Base-by-base conservation (phyloP, 2,888 invertebrate species). In the Heliconius ismenius region DNA sequence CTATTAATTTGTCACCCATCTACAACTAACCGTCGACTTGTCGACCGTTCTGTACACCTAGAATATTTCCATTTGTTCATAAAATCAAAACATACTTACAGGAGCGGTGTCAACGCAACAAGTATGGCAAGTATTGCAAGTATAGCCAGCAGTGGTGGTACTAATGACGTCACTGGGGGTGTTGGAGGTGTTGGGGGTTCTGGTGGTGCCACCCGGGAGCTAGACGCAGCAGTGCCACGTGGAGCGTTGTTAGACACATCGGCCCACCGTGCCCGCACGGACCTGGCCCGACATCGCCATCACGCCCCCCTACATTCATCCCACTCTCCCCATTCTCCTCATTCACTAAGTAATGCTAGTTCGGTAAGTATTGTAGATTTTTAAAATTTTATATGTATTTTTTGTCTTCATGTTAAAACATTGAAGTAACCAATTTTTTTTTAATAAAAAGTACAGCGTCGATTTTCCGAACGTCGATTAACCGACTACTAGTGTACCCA, bases 161-260 rank as follows among this genome's bases (percentile, higher is more conserved):
- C 58, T 10, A 58, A n/a, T 58, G 79, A n/a, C 28, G 21, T n/a
- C 32, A 4, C 36, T 4, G 81, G 65, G 36, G 73, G 78, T 72
- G 64, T 58, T 63, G 75, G 39, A 24, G 54, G 75, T 7, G 24
- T 80, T 78, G 69, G 87, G 89, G 83, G 90, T 86, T 81, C 79
- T 65, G 88, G 89, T 83, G 90, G 87, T 80, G 85, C 90, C 82
- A 89, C 91, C 7, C 90, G 98, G 85, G 98, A 98, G 91, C 94
- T 98, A 84, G 98, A 98, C 91, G 96, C 96, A 81, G 98, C 97
- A 0, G 97, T 98, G 79, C 98, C 98, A 74, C 97, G 97, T 83
- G 87, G 89, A 84, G 97, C 89, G 87, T 95, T 98, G 80, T 95
- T 99, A 73, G 98, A 99, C 91, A 97, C 97, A 84, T 97, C 98